These are phyloP conservation scores for Lasioglossum calceatum DNA, from an alignment of 2,888 invertebrate species.

Conservation along the genomic window DNA sequence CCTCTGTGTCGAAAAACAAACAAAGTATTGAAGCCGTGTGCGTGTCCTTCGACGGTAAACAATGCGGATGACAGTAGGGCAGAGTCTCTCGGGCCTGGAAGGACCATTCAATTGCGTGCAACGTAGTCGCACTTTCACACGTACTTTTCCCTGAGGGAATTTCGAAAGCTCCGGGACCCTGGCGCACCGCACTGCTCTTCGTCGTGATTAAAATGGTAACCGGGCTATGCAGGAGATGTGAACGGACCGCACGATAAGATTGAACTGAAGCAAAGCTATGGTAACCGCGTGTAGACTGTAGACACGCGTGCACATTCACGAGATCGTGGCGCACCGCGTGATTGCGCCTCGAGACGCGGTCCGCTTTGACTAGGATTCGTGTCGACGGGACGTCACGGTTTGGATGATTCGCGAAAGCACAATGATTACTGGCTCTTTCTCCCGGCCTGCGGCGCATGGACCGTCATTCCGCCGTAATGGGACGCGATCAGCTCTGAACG, in stretches of 20 bases:
- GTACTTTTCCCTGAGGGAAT: slow-evolving; percentile 35
- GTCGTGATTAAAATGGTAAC: slow-evolving; percentile 47
- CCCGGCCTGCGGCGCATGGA: not conserved
- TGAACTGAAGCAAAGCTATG: slow-evolving; percentile 59
- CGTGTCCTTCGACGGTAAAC: not conserved
- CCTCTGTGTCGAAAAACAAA: not conserved
- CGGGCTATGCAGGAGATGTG: slow-evolving; percentile 62
- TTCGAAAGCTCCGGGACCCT: not conserved
- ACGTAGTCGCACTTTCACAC: slow-evolving; percentile 29
- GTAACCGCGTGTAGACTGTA: slow-evolving; percentile 26
- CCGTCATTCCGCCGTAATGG: not conserved
- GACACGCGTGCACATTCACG: slow-evolving; percentile 48
- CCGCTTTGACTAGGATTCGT: slow-evolving; percentile 26
- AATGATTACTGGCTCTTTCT: not conserved
- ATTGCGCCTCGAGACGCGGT: slow-evolving; percentile 16
- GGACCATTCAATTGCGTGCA: not conserved
- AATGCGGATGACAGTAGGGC: not conserved
- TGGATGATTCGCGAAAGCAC: slow-evolving; percentile 14
- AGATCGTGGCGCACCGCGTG: slow-evolving; percentile 36
- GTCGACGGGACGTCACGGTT: not conserved
- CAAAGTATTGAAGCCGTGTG: too few relatives aligned
- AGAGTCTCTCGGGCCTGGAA: not conserved
- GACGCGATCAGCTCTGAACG: not conserved
- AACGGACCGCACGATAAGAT: slow-evolving; percentile 77
- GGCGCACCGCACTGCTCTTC: not conserved